These are phyloP conservation scores for Hozukius guyotensis DNA, from an alignment of 2,797 vertebrate species.

Conservation along the genomic window DNA sequence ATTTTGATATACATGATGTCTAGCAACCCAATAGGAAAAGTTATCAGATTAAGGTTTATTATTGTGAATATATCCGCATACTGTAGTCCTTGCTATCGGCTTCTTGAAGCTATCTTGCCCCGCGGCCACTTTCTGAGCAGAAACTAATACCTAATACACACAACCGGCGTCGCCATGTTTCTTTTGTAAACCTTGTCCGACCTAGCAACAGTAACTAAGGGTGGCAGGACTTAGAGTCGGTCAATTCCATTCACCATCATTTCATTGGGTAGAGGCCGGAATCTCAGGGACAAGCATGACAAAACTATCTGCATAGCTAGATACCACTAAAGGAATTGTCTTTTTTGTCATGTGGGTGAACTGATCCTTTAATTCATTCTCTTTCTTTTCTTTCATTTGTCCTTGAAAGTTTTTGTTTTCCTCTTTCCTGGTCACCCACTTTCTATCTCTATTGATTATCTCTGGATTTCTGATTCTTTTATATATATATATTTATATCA, in stretches of 20 bases:
- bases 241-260: background rate
- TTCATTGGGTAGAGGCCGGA: background rate
- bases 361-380: background rate
- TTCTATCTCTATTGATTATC: background rate
- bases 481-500: background rate
- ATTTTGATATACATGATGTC: too few species aligned
- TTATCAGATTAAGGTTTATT: too few species aligned
- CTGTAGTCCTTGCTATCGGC: too few species aligned
- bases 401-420: background rate
- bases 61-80: too few species aligned
- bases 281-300: background rate
- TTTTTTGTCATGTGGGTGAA: background rate
- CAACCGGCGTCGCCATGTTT: too few species aligned
- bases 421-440: background rate
- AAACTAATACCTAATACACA: too few species aligned
- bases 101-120: too few species aligned
- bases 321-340: background rate
- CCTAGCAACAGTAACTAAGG: too few species aligned
- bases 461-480: background rate
- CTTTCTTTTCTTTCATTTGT: background rate
- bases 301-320: background rate
- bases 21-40: too few species aligned
- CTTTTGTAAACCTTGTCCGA: too few species aligned
- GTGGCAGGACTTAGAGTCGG: too few species aligned
- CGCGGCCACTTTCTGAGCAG: too few species aligned